Evolutionary conservation across 2,113 vertebrate species (phyloP), one percentile per base, ranked within the genome.

Genomic region (Cyprinodon brontotheroides): DNA sequence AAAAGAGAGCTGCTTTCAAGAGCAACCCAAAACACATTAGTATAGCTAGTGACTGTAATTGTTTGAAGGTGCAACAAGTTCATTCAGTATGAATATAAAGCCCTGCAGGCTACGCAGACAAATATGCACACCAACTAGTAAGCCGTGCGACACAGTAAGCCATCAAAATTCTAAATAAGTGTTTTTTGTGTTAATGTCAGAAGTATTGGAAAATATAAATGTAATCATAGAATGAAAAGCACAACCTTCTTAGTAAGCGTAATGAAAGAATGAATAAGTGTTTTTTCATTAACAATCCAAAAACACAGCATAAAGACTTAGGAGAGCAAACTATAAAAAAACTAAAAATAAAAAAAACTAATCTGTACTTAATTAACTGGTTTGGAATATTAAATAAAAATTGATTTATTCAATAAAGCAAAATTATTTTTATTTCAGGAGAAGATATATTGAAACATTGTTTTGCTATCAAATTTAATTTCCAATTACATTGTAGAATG

Each of bases 1-100:
- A 66, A 81, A 79, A 67, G 48, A 43, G 66, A 73, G 77, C 78
- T 70, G 75, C 80, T 78, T 80, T 81, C 59, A 65, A 17, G 70
- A 73, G 80, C 38, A 47, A 65, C 69, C 29, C 48, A 74, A 80
- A 78, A 78, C 62, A 69, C 72, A 62, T 80, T 74, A 61, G 36
- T 43, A 7, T 73, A 77, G 17, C 47, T 70, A 64, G 3, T 63
- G 8, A 37, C 74, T 83, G 75, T 60, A 57, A 72, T 45, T 13
- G 61, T 75, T 70, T 72, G 68, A 79, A 47, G 74, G 57, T 66
- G 36, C 15, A 68, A 65, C 76, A 77, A 75, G 74, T 70, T 74
- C 61, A 69, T 12, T 61, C 17, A 48, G 29, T 8, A 61, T 61
- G 59, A 63, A 41, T 17, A 38, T 11, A 11, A 20, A 36, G 20